Conservation (phyloP, 2,797 vertebrate species). For the Pampus argenteus region DNA sequence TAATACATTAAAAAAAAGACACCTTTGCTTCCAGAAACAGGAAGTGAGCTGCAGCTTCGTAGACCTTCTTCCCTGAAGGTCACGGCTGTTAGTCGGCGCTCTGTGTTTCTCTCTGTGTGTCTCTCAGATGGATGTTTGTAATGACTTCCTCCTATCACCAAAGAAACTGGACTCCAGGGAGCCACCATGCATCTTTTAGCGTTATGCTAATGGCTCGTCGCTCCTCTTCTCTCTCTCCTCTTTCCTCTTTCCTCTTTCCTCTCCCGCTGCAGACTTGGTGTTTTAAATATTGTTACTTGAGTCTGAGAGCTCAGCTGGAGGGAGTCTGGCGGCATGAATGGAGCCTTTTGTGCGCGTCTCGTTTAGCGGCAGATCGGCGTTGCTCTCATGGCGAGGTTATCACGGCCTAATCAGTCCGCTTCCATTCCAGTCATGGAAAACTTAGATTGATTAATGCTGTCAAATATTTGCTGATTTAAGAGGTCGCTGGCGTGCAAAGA, state of each 20-base stretch:
- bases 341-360: constrained; percentile 1
- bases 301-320: background rate
- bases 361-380: background rate
- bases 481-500: background rate
- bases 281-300: constrained; percentile 10
- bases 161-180: constrained; percentile 32
- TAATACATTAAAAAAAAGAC: constrained; percentile 29
- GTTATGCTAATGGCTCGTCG: constrained; percentile 22
- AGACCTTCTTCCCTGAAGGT: background rate
- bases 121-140: constrained; percentile 20
- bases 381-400: background rate
- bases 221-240: no score
- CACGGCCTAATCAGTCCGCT: constrained; percentile 2
- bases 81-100: background rate
- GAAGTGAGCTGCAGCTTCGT: background rate
- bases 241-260: no score
- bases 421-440: constrained; percentile 7
- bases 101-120: no score
- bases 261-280: background rate
- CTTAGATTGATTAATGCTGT: constrained; percentile 7
- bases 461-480: background rate
- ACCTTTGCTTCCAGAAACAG: constrained; percentile 21
- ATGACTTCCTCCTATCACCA: constrained; percentile 30
- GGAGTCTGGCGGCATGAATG: background rate
- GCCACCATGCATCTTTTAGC: constrained; percentile 24